Base-by-base conservation (phyloP, 2,113 vertebrate species). In the Tautogolabrus adspersus region DNA sequence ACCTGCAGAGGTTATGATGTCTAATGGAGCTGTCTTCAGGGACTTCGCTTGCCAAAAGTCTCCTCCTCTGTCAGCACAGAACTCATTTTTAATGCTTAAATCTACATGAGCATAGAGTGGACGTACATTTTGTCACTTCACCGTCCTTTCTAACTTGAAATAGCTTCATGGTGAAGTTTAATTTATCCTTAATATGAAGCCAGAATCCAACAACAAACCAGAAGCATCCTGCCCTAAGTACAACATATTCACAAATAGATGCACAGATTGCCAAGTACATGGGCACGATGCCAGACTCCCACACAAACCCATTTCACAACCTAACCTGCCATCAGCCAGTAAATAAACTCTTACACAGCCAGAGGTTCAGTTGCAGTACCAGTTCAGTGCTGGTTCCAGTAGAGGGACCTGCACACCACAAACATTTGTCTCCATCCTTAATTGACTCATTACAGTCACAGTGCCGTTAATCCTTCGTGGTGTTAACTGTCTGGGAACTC, bases 341-440 rank as follows among this genome's bases (percentile, higher is more conserved):
- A 34, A 66, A 60, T 16, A 66, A 66, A 51, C 42, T 6, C 67
- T 22, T 1, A 0, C 54, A 23, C 49, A 37, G n/a, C 47, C 19
- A 58, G 1, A 23, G 13, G 16, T 19, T 30, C 21, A 49, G 55
- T 26, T 26, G 26, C 26, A 34, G 18, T 82, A 63, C 79, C 49
- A 75, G 34, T 73, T 79, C 79, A 66, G 63, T 54, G 58, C 66
- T 68, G 79, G 72, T 66, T 60, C 85, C 87, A 88, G 90, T 46
- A 86, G 87, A 82, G 88, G 83, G 87, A 89, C 83, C 87, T 87
- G 72, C 68, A 86, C 85, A 87, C 83, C 81, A 72, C 58, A 64
- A 13, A 37, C 65, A 68, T 42, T 44, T 12, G 16, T 61, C 23
- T 34, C 30, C n/a, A 57, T 72, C 26, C 72, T 66, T 86, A 83